phyloP scores from a whole-genome alignment of 2,888 invertebrate genomes.

The Pteria penguin region DNA sequence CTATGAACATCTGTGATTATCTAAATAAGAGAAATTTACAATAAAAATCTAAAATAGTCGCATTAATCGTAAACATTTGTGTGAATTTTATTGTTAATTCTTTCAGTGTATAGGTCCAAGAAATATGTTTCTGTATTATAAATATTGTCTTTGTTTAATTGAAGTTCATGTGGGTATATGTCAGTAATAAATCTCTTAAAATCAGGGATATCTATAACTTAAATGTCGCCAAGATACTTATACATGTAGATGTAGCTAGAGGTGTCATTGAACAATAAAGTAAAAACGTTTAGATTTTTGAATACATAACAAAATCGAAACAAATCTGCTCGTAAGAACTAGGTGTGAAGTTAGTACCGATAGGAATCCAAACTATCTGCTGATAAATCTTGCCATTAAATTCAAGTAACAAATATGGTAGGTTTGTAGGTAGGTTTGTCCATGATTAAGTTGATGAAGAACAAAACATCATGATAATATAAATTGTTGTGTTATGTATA shows the following conservation, averaged over 20 bases:
- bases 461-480: no score
- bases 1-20: neutral
- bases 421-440: no score
- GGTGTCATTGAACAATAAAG: neutral
- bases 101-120: neutral
- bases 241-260: no score
- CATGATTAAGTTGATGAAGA: no score
- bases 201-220: neutral
- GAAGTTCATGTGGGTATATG: neutral
- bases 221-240: neutral
- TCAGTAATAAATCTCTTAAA: neutral
- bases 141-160: neutral
- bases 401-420: no score
- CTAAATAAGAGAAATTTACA: neutral
- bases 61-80: neutral
- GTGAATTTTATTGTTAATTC: neutral
- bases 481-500: no score
- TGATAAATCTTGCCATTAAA: neutral
- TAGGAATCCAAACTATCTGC: neutral
- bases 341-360: neutral
- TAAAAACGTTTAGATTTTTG: no score
- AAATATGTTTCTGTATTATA: neutral
- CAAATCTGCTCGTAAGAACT: neutral
- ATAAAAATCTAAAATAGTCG: neutral
- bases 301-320: neutral